A percentile compares a stretch with the other conserved stretches of the same genome.
Evolutionary conservation across 1,140 invertebrate species (phyloP).

Genomic region (Holotrichia oblita): DNA sequence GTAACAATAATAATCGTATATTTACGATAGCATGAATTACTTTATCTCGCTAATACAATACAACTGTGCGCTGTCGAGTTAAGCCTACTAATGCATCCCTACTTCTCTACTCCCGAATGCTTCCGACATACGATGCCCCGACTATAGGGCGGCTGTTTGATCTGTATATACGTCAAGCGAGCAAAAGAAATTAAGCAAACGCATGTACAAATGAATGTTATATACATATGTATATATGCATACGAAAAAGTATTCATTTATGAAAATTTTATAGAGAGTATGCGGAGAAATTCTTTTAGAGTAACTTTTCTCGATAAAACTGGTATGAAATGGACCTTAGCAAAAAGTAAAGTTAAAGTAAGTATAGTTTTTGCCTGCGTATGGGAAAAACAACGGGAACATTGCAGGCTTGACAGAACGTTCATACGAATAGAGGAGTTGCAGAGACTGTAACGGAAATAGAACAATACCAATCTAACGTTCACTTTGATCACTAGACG

Average conservation of each 20-base stretch:
- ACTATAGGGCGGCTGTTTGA: too few species aligned
- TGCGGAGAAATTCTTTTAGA: neutral
- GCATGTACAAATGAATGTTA: neutral
- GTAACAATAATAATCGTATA: too few species aligned
- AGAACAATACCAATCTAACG: constrained; percentile 22
- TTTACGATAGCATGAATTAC: too few species aligned
- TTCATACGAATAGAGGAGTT: neutral
- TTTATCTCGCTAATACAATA: too few species aligned
- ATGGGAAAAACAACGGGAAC: neutral
- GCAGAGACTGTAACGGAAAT: neutral
- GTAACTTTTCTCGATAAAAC: neutral
- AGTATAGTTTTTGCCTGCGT: neutral
- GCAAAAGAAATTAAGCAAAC: neutral
- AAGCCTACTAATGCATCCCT: too few species aligned
- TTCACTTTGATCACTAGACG: constrained; percentile 23
- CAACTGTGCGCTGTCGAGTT: too few species aligned
- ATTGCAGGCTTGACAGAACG: neutral
- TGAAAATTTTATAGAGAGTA: neutral
- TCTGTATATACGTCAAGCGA: neutral
- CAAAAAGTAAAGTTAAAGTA: neutral
- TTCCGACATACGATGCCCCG: too few species aligned
- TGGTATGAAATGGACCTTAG: neutral
- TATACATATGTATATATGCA: neutral
- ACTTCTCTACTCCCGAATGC: too few species aligned
- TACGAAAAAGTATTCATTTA: constrained; percentile 24